A percentile compares a stretch with the other conserved stretches of the same genome.
Evolutionary conservation across 2,797 vertebrate genomes (phyloP).

Genomic region (Dallia pectoralis): DNA sequence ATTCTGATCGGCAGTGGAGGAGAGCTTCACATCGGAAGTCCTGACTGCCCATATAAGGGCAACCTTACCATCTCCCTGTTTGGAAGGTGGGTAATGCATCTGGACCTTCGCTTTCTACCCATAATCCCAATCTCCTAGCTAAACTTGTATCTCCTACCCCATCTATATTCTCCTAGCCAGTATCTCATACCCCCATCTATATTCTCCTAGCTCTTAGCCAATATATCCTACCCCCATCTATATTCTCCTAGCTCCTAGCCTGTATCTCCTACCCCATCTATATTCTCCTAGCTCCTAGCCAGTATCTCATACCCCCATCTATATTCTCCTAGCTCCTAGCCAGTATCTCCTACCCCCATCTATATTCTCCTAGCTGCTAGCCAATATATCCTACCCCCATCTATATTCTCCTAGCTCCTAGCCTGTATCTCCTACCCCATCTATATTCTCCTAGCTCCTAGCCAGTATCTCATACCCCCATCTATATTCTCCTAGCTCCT

Average conservation of each 20-base stretch:
- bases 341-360: not conserved
- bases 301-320: not conserved
- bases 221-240: no score
- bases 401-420: not conserved
- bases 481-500: not conserved
- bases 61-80: conserved; percentile 85
- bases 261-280: no score
- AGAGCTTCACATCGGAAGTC: conserved; percentile 86
- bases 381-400: no score
- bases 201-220: no score
- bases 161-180: no score
- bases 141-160: no score
- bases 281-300: not conserved
- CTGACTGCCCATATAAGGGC: conserved; percentile 86
- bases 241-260: no score
- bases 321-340: not conserved
- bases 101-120: no score
- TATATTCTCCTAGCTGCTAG: not conserved
- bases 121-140: no score
- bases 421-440: not conserved
- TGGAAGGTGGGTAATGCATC: conserved; percentile 77
- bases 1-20: conserved; percentile 88
- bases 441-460: not conserved
- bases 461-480: no score
- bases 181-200: no score